phyloP scores from a whole-genome alignment of 2,888 invertebrate genomes.

The Maniola hyperantus region DNA sequence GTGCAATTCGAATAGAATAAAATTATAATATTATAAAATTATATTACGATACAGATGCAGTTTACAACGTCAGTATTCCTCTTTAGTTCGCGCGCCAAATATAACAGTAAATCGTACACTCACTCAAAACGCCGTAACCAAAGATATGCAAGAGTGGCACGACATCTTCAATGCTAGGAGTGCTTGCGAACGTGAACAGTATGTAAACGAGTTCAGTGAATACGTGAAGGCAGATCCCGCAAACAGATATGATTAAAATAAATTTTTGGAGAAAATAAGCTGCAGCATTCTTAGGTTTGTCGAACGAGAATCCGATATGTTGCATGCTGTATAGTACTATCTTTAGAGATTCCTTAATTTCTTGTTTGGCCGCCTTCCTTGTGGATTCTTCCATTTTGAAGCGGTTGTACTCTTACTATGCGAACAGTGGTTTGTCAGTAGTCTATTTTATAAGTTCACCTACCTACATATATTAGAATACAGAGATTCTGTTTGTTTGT shows the following conservation, averaged over 20 bases:
- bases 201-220: conserved; percentile 72
- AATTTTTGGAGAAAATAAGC: conserved; percentile 57
- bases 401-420: background rate
- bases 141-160: conserved; percentile 75
- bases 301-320: conserved; percentile 65
- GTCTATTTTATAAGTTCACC: background rate
- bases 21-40: no score
- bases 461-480: background rate
- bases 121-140: conserved; percentile 74
- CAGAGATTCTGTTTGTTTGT: conserved; percentile 3
- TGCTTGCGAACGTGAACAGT: conserved; percentile 64
- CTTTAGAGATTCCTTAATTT: conserved; percentile 63
- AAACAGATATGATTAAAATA: conserved; percentile 63
- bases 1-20: no score
- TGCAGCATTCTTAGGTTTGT: conserved; percentile 48
- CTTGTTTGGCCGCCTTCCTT: conserved; percentile 58
- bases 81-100: no score
- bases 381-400: conserved; percentile 52
- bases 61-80: no score
- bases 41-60: no score
- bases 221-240: conserved; percentile 67
- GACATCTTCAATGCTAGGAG: conserved; percentile 72
- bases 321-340: conserved; percentile 65
- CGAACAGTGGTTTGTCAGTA: background rate
- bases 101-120: conserved; percentile 42